Evolutionary conservation across 1,140 invertebrate species (phyloP), one percentile per base, ranked within the genome.

Genomic region (Anagrus nilaparvatae): DNA sequence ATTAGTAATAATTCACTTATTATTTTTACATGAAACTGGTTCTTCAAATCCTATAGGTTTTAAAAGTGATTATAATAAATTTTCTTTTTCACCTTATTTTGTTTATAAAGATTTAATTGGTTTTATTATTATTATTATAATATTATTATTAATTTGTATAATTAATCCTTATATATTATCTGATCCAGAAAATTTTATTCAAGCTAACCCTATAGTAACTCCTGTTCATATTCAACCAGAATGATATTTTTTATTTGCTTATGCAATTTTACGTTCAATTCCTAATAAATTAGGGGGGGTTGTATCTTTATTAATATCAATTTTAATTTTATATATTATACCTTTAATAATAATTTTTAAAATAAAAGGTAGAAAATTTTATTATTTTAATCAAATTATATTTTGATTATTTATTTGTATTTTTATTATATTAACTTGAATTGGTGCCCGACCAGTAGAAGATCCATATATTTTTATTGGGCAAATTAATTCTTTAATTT

Each of bases 231-330:
- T 83, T 71, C 73, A 82, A 72, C 79, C 79, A 43, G 79, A 82
- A 73, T 82, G 76, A 75, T 82, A 82, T 61, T 83, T 83, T 61
- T 63, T 82, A 70, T 82, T 82, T 72, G 78, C 78, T 18, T 82
- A 84, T 60, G 75, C 79, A 16, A 84, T 84, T 69, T 50, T 83
- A 55, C 79, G 78, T 36, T 76, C 77, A 44, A 79, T 84, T 51
- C 78, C 78, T 40, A 81, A 80, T 72, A 83, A 84, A 74, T 59
- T 82, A 70, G 76, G 77, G 48, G 79, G 78, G 47, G 79, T 82
- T 27, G 68, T 82, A 59, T 73, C 73, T n/a, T 55, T 81, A 64
- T 43, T 76, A 37, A 35, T 74, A 59, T 76, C 73, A 52, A 78
- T 80, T 66, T 48, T 71, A 55, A 79, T 80, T 70, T 62, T 78